Conservation (phyloP, 2,113 vertebrate species). For the Thalassarche chlororhynchos region DNA sequence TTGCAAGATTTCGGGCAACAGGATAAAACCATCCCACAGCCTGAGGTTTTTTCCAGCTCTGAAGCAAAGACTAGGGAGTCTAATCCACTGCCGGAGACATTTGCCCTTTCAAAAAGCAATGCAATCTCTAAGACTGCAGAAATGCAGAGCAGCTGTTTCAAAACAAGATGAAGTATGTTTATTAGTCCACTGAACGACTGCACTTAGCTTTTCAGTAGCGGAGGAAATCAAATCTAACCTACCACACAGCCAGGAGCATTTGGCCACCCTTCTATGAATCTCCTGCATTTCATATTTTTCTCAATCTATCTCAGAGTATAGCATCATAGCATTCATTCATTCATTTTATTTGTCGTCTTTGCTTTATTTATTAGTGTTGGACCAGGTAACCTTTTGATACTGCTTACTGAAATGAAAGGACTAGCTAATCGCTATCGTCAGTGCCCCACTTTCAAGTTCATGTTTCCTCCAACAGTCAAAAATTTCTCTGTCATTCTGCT, state of each 20-base stretch:
- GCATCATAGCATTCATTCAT: background rate
- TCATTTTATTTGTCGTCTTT: background rate
- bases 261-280: background rate
- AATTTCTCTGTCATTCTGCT: background rate
- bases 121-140: background rate
- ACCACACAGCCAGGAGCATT: background rate
- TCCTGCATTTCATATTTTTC: background rate
- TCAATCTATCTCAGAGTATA: background rate
- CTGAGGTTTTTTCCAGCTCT: background rate
- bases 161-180: background rate
- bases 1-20: background rate
- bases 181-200: background rate
- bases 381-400: background rate
- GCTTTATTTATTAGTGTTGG: background rate
- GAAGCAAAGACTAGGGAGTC: background rate
- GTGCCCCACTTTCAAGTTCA: background rate
- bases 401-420: background rate
- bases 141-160: conserved; percentile 15
- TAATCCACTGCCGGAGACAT: background rate
- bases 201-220: background rate
- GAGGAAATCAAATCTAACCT: background rate
- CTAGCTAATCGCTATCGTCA: background rate
- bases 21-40: background rate
- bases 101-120: background rate
- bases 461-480: background rate